These are phyloP conservation scores for Diadegma fenestrale DNA, from an alignment of 2,888 invertebrate species.

Conservation along the genomic window DNA sequence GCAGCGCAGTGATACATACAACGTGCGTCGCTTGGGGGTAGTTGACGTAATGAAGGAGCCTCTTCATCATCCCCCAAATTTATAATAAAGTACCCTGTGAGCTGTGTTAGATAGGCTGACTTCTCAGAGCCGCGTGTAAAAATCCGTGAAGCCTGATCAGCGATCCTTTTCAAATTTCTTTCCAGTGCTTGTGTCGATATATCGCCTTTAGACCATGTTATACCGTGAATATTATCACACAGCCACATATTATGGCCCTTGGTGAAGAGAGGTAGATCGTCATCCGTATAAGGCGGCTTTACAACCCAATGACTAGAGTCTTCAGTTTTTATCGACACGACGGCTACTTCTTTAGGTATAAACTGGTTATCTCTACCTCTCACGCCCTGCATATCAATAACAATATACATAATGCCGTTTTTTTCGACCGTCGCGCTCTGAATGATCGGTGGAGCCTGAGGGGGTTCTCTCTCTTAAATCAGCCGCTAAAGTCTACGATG, in stretches of 20 bases:
- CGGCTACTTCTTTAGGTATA: conserved; percentile 11
- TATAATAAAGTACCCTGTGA: background rate
- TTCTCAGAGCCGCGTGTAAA: background rate
- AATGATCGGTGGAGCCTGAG: background rate
- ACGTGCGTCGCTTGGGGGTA: background rate
- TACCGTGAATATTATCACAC: conserved; percentile 1
- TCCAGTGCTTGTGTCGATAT: background rate
- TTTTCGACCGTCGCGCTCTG: background rate
- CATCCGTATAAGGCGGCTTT: background rate
- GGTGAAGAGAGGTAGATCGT: background rate
- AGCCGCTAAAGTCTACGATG: conserved; percentile 7
- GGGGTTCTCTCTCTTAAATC: background rate
- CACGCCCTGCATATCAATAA: conserved; percentile 14
- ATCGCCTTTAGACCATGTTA: conserved; percentile 6
- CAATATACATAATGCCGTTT: background rate
- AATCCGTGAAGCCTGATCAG: too few species aligned
- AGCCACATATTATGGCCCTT: background rate
- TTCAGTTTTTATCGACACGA: background rate
- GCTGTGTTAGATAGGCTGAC: background rate
- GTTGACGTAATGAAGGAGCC: background rate
- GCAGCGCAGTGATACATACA: background rate
- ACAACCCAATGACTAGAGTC: background rate
- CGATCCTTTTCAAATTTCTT: background rate
- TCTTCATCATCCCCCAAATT: background rate
- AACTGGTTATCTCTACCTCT: conserved; percentile 1